phyloP scores from a whole-genome alignment of 2,113 vertebrate species.

The Coracopsis vasa region DNA sequence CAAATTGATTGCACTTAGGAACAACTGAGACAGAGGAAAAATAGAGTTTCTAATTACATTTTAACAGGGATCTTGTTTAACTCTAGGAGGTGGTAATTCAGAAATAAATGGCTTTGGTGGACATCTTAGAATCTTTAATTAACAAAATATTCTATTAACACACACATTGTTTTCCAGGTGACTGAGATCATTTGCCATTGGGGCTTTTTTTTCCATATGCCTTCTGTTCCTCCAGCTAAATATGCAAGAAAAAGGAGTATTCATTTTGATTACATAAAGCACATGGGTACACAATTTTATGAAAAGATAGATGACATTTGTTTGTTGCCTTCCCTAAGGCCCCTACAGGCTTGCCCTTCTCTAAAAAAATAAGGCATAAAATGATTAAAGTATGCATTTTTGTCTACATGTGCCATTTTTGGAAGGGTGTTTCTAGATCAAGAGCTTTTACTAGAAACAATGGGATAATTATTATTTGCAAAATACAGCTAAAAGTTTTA shows the following conservation, averaged over 20 bases:
- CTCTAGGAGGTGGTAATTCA: slow-evolving; percentile 48
- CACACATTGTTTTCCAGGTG: slow-evolving; percentile 56
- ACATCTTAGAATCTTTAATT: slow-evolving; percentile 67
- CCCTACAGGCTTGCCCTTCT: background rate
- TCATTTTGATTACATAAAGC: slow-evolving; percentile 60
- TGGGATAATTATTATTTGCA: background rate
- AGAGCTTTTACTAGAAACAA: background rate
- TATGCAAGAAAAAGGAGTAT: slow-evolving; percentile 41
- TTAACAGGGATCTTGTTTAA: slow-evolving; percentile 29
- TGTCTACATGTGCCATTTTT: background rate
- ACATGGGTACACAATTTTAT: background rate
- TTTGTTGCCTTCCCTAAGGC: background rate
- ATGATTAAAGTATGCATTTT: background rate
- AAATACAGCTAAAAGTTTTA: background rate
- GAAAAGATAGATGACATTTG: slow-evolving; percentile 28
- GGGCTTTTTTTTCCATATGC: slow-evolving; percentile 54
- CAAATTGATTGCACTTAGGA: slow-evolving; percentile 56
- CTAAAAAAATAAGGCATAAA: background rate
- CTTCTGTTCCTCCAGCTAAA: slow-evolving; percentile 52
- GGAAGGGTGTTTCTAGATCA: background rate
- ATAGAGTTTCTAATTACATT: slow-evolving; percentile 46
- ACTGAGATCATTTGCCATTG: slow-evolving; percentile 47
- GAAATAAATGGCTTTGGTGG: slow-evolving; percentile 53
- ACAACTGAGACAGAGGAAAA: slow-evolving; percentile 13
- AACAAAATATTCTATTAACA: slow-evolving; percentile 65